Evolutionary conservation across 1,140 invertebrate species (phyloP).

Genomic region (Antheraea pernyi): DNA sequence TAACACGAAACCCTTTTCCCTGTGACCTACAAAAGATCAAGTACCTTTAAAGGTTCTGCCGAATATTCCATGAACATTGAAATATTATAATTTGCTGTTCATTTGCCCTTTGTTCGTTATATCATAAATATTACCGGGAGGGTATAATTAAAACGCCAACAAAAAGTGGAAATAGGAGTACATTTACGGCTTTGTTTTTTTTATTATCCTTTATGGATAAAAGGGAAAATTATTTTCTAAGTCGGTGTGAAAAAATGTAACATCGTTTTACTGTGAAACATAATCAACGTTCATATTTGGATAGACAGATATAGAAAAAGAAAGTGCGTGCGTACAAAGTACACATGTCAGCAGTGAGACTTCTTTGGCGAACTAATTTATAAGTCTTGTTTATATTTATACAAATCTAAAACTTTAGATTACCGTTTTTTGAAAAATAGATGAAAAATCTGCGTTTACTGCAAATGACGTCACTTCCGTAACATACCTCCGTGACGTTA

Average conservation of each 20-base stretch:
- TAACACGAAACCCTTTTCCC: background rate
- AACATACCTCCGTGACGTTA: too few relatives aligned
- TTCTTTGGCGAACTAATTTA: too few relatives aligned
- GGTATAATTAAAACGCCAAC: constrained; percentile 4
- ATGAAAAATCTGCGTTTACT: too few relatives aligned
- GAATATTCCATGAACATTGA: constrained; percentile 2
- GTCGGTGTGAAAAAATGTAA: background rate
- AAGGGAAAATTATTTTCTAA: background rate
- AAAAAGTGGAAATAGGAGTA: constrained; percentile 2
- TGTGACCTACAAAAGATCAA: constrained; percentile 2
- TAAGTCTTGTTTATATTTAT: too few relatives aligned
- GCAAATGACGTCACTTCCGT: too few relatives aligned
- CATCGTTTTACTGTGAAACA: background rate
- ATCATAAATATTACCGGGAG: constrained; percentile 1
- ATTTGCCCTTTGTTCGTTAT: constrained; percentile 10
- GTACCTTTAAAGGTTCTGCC: background rate
- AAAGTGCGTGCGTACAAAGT: too few relatives aligned
- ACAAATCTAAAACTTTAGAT: too few relatives aligned
- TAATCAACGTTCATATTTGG: too few relatives aligned
- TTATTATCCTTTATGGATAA: background rate
- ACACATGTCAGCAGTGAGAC: too few relatives aligned
- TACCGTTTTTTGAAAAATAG: too few relatives aligned
- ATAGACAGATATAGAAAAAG: too few relatives aligned
- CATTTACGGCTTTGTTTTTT: background rate
- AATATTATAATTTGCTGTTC: constrained; percentile 13